phyloP scores from a whole-genome alignment of 2,888 invertebrate species.

The Osmoderma eremita region DNA sequence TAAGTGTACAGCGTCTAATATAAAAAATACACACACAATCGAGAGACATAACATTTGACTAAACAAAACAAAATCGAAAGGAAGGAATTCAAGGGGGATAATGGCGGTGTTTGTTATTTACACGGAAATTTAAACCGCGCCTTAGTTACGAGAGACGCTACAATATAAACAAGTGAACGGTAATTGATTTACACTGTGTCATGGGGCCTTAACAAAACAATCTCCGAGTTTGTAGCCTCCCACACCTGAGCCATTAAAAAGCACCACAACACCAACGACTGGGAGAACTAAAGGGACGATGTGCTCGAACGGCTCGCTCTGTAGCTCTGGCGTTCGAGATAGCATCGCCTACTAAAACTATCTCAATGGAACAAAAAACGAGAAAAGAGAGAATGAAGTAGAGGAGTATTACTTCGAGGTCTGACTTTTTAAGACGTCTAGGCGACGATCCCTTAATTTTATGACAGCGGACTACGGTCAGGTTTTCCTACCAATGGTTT shows the following conservation, averaged over 20 bases:
- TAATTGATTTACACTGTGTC: slow-evolving; percentile 49
- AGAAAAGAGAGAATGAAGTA: slow-evolving; percentile 21
- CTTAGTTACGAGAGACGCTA: slow-evolving; percentile 42
- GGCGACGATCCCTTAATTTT: slow-evolving; percentile 39
- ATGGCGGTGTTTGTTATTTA: slow-evolving; percentile 38
- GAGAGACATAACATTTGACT: slow-evolving; percentile 37
- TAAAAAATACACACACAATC: slow-evolving; percentile 35
- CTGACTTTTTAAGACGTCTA: slow-evolving; percentile 33
- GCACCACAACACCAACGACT: slow-evolving; percentile 43
- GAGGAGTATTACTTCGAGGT: slow-evolving; percentile 20
- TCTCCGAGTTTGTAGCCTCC: slow-evolving; percentile 48
- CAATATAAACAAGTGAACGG: slow-evolving; percentile 46
- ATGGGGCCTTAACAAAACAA: slow-evolving; percentile 48
- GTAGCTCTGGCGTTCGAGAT: slow-evolving; percentile 40
- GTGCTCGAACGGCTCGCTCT: slow-evolving; percentile 26
- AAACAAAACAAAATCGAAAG: slow-evolving; percentile 33
- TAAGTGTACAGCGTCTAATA: slow-evolving; percentile 26
- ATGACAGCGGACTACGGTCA: slow-evolving; percentile 21
- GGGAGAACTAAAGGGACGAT: slow-evolving; percentile 26
- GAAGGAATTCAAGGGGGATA: slow-evolving; percentile 25
- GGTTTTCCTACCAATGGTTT: background rate
- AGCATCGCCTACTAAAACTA: slow-evolving; percentile 42
- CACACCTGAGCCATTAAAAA: slow-evolving; percentile 47
- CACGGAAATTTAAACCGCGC: slow-evolving; percentile 41
- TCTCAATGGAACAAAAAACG: slow-evolving; percentile 34